Conservation (phyloP, 1,140 invertebrate genomes). For the Hyles vespertilio region DNA sequence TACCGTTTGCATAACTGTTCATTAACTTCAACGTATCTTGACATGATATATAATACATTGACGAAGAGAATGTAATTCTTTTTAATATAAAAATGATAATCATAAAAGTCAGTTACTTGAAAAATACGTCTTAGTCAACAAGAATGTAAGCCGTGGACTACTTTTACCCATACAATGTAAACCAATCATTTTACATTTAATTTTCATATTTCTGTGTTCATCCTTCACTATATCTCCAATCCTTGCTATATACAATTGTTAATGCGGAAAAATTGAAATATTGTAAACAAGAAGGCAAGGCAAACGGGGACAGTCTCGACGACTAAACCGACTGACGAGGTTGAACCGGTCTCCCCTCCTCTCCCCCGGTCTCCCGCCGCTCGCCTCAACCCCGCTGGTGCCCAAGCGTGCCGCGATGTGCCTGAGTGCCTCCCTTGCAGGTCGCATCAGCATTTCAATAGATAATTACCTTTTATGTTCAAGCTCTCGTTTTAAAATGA, state of each 20-base stretch:
- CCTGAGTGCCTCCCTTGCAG: constrained; percentile 30
- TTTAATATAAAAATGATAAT: too few species aligned
- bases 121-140: background rate
- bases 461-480: background rate
- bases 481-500: too few species aligned
- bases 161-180: too few species aligned
- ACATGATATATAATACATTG: too few species aligned
- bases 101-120: too few species aligned
- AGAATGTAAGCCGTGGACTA: background rate
- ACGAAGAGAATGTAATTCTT: too few species aligned
- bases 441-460: constrained; percentile 26
- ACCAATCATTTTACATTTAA: background rate
- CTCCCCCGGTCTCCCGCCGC: constrained; percentile 14
- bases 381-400: constrained; percentile 4
- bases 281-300: constrained; percentile 37
- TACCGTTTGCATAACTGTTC: too few species aligned
- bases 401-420: constrained; percentile 19
- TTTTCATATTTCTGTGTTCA: too few species aligned
- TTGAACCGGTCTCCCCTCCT: constrained; percentile 46
- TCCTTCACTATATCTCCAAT: too few species aligned
- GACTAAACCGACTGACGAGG: constrained; percentile 40
- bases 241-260: background rate
- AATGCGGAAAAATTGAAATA: constrained; percentile 12
- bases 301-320: constrained; percentile 53
- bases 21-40: too few species aligned